A percentile compares a stretch with the other conserved stretches of the same genome.
These are phyloP conservation scores for Cephalopholis sonnerati DNA, from an alignment of 2,113 vertebrate genomes.

Conservation along the genomic window DNA sequence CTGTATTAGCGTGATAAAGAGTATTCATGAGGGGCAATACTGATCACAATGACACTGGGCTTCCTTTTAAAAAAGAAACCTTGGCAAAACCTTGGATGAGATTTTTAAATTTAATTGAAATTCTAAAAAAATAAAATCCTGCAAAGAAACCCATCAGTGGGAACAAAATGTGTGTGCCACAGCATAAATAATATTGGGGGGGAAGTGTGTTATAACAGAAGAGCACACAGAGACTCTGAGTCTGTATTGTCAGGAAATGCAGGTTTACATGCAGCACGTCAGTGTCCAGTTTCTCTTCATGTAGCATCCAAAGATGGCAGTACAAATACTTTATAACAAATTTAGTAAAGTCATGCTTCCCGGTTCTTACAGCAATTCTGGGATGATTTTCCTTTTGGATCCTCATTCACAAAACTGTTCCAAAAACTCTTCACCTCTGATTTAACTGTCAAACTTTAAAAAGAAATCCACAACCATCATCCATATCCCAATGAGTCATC, in stretches of 20 bases:
- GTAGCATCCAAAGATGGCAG: neutral
- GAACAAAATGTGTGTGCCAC: neutral
- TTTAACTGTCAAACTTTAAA: neutral
- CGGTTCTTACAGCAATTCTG: neutral
- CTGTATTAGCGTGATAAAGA: neutral
- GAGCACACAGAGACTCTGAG: conserved; percentile 2
- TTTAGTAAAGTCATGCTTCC: conserved; percentile 25
- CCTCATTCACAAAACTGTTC: neutral
- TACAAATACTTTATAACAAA: conserved; percentile 20
- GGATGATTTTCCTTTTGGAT: neutral
- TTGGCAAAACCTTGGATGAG: neutral
- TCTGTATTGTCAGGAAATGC: neutral
- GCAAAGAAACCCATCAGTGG: neutral
- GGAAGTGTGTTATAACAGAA: neutral
- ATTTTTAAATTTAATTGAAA: neutral
- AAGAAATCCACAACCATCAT: neutral
- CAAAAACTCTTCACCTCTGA: neutral
- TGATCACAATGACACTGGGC: neutral
- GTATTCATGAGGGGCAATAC: neutral
- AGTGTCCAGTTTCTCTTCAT: neutral
- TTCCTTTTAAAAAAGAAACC: neutral
- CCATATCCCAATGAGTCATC: neutral
- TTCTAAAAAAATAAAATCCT: neutral
- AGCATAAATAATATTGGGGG: neutral
- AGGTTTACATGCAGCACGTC: conserved; percentile 44